These are phyloP conservation scores for Styela clava DNA, from an alignment of 23 tunicate species.

Conservation along the genomic window DNA sequence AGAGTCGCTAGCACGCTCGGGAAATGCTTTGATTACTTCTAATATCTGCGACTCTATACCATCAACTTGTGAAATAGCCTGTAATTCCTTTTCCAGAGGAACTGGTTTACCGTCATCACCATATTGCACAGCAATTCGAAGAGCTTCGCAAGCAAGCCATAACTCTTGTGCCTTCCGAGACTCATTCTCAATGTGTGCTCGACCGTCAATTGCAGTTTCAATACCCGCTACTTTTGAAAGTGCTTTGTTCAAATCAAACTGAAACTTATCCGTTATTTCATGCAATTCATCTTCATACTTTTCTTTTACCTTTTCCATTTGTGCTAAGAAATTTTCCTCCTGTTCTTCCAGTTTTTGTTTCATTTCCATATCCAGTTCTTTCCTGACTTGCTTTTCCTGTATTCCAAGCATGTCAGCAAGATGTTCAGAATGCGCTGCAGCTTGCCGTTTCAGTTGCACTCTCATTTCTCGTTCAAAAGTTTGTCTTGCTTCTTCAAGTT, in stretches of 20 bases:
- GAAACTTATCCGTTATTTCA: conserved; percentile 33
- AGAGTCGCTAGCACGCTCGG: conserved; percentile 54
- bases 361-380: conserved; percentile 42
- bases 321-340: conserved; percentile 6
- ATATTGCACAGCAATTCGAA: conserved; percentile 41
- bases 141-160: conserved; percentile 80
- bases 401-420: conserved; percentile 67
- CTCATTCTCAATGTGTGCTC: conserved; percentile 51
- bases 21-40: conserved; percentile 37
- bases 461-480: conserved; percentile 56
- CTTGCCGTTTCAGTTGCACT: conserved; percentile 61
- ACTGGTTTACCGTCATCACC: conserved; percentile 60
- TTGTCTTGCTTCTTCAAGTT: conserved; percentile 25
- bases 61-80: conserved; percentile 38
- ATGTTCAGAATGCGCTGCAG: conserved; percentile 84
- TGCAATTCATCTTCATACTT: conserved; percentile 24
- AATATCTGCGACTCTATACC: conserved; percentile 30
- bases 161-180: conserved; percentile 82
- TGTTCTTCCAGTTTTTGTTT: conserved; percentile 34
- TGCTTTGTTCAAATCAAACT: conserved; percentile 45
- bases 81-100: conserved; percentile 43
- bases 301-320: conserved; percentile 27
- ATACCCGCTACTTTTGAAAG: conserved; percentile 61
- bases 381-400: conserved; percentile 52
- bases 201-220: conserved; percentile 63